Percentiles rank a stretch among this genome's conserved stretches.
phyloP scores from a whole-genome alignment of 2,888 invertebrate genomes.

The Coenonympha glycerion region DNA sequence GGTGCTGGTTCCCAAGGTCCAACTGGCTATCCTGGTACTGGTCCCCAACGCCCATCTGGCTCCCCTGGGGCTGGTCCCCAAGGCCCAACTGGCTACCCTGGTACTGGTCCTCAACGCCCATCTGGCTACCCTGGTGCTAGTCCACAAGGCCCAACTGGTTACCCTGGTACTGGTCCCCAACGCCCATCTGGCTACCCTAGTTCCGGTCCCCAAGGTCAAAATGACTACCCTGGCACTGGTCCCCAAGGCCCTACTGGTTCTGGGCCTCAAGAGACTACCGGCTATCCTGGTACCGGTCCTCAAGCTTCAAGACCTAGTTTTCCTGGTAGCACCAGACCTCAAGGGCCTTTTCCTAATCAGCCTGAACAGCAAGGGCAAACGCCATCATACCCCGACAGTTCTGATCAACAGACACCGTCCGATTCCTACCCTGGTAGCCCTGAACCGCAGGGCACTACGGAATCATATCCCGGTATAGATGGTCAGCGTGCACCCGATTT shows the following conservation, averaged over 20 bases:
- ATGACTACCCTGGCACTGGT: conserved; percentile 26
- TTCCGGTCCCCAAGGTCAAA: conserved; percentile 41
- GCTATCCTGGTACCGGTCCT: conserved; percentile 32
- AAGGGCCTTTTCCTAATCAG: conserved; percentile 43
- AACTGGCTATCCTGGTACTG: conserved; percentile 15
- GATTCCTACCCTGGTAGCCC: conserved; percentile 35
- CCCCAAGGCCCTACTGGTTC: conserved; percentile 34
- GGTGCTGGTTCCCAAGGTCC: conserved; percentile 35
- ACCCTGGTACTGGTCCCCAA: conserved; percentile 35
- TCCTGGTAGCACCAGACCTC: conserved; percentile 44
- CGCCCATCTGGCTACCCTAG: conserved; percentile 43
- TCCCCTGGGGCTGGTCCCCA: conserved; percentile 27
- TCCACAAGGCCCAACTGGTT: conserved; percentile 34
- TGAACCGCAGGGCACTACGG: conserved; percentile 45
- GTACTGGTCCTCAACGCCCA: conserved; percentile 5
- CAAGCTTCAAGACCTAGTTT: conserved; percentile 44
- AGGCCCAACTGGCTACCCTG: conserved; percentile 8
- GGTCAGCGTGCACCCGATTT: conserved; percentile 20
- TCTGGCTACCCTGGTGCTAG: conserved; percentile 33
- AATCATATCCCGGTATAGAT: conserved; percentile 28
- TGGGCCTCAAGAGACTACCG: conserved; percentile 43
- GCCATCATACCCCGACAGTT: conserved; percentile 34
- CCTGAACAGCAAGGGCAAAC: conserved; percentile 24
- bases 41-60: conserved; percentile 10
- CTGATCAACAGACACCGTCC: conserved; percentile 37